A percentile compares a stretch with the other conserved stretches of the same genome.
These are phyloP conservation scores for Muscicapa comitata DNA, from an alignment of 2,797 vertebrate genomes.

Conservation along the genomic window DNA sequence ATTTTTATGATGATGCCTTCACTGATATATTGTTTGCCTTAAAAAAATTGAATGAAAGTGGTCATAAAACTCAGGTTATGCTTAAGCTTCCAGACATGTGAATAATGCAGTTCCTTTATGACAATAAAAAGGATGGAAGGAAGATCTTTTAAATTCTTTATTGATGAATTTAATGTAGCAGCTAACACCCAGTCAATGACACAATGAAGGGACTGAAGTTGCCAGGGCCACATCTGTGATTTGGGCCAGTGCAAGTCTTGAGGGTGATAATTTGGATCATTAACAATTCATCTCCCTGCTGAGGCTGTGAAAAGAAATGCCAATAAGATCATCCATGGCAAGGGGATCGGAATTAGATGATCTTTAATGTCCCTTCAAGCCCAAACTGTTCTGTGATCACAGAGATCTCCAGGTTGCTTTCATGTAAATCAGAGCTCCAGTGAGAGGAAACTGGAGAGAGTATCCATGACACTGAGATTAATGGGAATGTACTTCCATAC, in stretches of 20 bases:
- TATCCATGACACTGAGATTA: neutral
- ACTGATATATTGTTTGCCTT: neutral
- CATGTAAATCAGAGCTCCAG: neutral
- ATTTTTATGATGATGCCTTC: conserved; percentile 11
- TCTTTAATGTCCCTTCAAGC: neutral
- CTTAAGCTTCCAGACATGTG: neutral
- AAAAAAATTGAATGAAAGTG: neutral
- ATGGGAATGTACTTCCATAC: neutral
- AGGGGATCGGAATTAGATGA: neutral
- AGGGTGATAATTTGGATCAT: neutral
- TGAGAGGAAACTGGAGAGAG: neutral
- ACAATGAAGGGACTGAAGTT: neutral
- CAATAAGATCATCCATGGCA: neutral
- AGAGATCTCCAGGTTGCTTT: neutral
- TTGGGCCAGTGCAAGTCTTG: neutral
- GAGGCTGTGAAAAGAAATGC: neutral
- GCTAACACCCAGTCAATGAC: neutral
- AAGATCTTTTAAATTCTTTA: conserved; percentile 16
- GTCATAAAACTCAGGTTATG: conserved; percentile 3
- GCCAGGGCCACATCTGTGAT: neutral
- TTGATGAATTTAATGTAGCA: conserved; percentile 29
- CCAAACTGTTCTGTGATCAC: neutral
- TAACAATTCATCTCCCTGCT: neutral
- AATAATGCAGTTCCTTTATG: neutral
- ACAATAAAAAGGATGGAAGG: neutral